Conservation (phyloP, 2,797 vertebrate species). For the Philypnodon macrostomus region DNA sequence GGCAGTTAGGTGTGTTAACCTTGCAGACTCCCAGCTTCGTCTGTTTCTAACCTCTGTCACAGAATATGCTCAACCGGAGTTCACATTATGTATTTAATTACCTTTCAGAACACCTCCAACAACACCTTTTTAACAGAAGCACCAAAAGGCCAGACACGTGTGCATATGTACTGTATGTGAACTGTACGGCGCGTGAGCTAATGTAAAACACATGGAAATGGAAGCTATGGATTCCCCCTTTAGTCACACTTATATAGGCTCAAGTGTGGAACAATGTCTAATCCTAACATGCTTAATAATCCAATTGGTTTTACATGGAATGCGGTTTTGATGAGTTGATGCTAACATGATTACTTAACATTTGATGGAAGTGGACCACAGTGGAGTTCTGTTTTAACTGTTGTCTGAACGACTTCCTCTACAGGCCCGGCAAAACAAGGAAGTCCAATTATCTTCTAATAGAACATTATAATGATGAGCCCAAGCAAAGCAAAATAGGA, state of each 20-base stretch:
- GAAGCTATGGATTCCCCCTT: slow-evolving; percentile 26
- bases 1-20: slow-evolving; percentile 27
- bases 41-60: slow-evolving; percentile 25
- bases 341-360: slow-evolving; percentile 21
- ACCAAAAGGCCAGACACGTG: slow-evolving; percentile 22
- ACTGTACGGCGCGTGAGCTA: slow-evolving; percentile 23
- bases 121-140: slow-evolving; percentile 33
- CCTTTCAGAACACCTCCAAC: slow-evolving; percentile 32
- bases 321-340: slow-evolving; percentile 37
- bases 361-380: slow-evolving; percentile 13
- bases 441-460: slow-evolving; percentile 7
- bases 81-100: slow-evolving; percentile 35
- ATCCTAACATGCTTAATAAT: slow-evolving; percentile 37
- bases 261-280: slow-evolving; percentile 25
- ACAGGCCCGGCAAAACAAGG: slow-evolving; percentile 7
- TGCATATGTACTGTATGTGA: slow-evolving; percentile 15
- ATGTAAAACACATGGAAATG: slow-evolving; percentile 45
- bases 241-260: slow-evolving; percentile 36
- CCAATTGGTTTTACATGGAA: slow-evolving; percentile 6
- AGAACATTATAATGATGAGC: background rate
- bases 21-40: slow-evolving; percentile 24
- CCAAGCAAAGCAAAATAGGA: background rate
- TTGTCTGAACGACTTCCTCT: slow-evolving; percentile 71
- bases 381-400: slow-evolving; percentile 45
- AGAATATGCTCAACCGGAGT: slow-evolving; percentile 13